A percentile compares a stretch with the other conserved stretches of the same genome.
phyloP scores from a whole-genome alignment of 2,888 invertebrate genomes.

The Agrilus mali region DNA sequence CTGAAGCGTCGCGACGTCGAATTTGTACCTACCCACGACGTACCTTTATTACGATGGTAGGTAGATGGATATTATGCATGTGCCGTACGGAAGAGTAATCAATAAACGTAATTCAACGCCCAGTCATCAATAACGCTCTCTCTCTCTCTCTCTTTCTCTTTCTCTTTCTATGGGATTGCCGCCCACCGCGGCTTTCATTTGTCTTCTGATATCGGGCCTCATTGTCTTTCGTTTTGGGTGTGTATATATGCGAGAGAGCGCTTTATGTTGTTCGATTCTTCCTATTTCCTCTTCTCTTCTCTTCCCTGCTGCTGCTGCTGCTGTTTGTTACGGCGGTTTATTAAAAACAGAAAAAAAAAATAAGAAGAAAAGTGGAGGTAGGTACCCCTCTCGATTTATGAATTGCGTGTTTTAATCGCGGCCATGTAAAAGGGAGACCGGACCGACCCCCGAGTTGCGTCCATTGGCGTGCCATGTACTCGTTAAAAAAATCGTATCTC shows the following conservation, averaged over 20 bases:
- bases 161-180: slow-evolving; percentile 19
- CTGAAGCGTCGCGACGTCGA: too few species aligned
- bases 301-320: too few species aligned
- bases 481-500: too few species aligned
- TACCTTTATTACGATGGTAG: too few species aligned
- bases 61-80: too few species aligned
- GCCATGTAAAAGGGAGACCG: too few species aligned
- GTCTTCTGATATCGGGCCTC: slow-evolving; percentile 27
- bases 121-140: slow-evolving; percentile 27
- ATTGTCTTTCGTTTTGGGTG: slow-evolving; percentile 20
- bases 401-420: slow-evolving; percentile 25
- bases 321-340: slow-evolving; percentile 12
- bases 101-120: slow-evolving; percentile 23
- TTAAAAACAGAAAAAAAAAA: slow-evolving; percentile 13
- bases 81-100: slow-evolving; percentile 14
- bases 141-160: slow-evolving; percentile 8
- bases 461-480: too few species aligned
- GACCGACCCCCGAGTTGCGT: too few species aligned
- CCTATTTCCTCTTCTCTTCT: too few species aligned
- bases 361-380: slow-evolving; percentile 12
- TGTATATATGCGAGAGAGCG: too few species aligned
- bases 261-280: too few species aligned
- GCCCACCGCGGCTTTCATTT: slow-evolving; percentile 28
- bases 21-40: too few species aligned
- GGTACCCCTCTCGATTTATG: slow-evolving; percentile 26